phyloP scores from a whole-genome alignment of 2,797 vertebrate species.

The Sebastes steindachneri region DNA sequence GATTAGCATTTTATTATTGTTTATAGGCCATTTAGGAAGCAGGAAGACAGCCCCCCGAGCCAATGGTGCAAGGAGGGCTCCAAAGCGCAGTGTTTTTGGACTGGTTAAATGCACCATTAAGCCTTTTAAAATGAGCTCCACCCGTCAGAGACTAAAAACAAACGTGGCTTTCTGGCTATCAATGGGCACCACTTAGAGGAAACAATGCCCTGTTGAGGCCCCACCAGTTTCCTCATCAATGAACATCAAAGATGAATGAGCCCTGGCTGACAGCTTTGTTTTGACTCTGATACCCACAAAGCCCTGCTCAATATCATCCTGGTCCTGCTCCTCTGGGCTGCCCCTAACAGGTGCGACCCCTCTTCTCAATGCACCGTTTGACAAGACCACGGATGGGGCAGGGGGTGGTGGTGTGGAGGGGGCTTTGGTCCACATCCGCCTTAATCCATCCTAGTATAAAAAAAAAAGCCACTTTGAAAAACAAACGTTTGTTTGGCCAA shows the following conservation, averaged over 20 bases:
- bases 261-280: conserved; percentile 82
- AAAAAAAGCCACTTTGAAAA: conserved; percentile 72
- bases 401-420: conserved; percentile 31
- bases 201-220: conserved; percentile 84
- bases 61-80: conserved; percentile 67
- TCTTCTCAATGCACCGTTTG: conserved; percentile 79
- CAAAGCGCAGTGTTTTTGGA: conserved; percentile 76
- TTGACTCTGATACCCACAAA: conserved; percentile 80
- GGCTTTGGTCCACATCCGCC: conserved; percentile 72
- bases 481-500: conserved; percentile 80
- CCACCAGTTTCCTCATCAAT: conserved; percentile 83
- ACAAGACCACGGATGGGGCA: conserved; percentile 62
- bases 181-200: conserved; percentile 83
- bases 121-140: conserved; percentile 83
- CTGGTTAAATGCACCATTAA: conserved; percentile 85
- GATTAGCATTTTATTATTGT: conserved; percentile 83
- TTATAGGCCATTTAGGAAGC: conserved; percentile 74
- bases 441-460: conserved; percentile 77
- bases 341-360: conserved; percentile 79
- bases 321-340: conserved; percentile 69
- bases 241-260: conserved; percentile 85
- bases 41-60: conserved; percentile 61
- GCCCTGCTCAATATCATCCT: conserved; percentile 75
- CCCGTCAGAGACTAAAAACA: conserved; percentile 82
- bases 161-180: conserved; percentile 83